Evolutionary conservation across 2,113 vertebrate genomes (phyloP), one percentile per base, ranked within the genome.

Genomic region (Platichthys flesus): DNA sequence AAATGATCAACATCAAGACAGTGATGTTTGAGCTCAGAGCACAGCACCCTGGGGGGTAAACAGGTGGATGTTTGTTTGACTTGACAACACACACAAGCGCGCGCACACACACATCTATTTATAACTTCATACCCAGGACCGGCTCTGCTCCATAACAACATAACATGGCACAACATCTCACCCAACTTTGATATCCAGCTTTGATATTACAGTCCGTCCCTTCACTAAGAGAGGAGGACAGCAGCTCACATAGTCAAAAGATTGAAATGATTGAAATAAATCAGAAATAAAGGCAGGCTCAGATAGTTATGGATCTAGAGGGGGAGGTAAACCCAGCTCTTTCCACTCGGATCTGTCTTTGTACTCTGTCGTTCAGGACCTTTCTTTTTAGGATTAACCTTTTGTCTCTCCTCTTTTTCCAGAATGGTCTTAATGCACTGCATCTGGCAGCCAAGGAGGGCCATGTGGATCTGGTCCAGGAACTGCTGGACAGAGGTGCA

Each of bases 371-470:
- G 47, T 51, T 15, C 18, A 18, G 18, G 18, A 51, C 47, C 16
- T 5, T 16, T 51, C 20, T 75, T 20, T 9, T 47, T 56, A 14
- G 9, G 14, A 3, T 47, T 89, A 62, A 86, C 75, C 31, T 84
- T 1, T 21, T 54, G 23, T 67, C 18, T 9, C 60, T 10, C 1
- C 5, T 63, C 4, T n/a, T 74, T 0, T 60, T 69, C 15, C 91
- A 99, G 98, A 99, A 99, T 97, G 98, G 98, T 88, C 97, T 99
- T 84, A 99, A 99, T 23, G 97, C 97, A 3, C 90, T 99, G 78
- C 98, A 99, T 76, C 92, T 99, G 93, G 97, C 98, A 9, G 97
- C 97, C 83, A 99, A 99, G 85, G 98, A 99, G 87, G 98, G 98
- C 58, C 98, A 99, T 0, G 84, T 99, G 90, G 97, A 97, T 9